Evolutionary conservation across 1,140 invertebrate species (phyloP), one percentile per base, ranked within the genome.

Genomic region (Drusus annulatus): DNA sequence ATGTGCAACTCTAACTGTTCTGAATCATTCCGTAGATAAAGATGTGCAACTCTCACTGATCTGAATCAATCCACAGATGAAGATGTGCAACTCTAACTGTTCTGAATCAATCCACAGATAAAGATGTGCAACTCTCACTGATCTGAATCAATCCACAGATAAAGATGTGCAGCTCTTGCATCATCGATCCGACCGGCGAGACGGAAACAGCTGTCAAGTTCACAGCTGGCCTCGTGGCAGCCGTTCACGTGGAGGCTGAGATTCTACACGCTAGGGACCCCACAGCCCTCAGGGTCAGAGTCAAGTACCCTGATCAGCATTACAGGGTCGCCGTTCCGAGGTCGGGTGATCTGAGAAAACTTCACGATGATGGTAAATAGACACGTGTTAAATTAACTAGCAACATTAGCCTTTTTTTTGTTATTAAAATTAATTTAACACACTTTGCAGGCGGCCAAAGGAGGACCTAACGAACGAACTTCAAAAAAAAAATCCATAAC

Each of bases 281-380:
- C 2, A 89, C 89, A 77, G 91, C 93, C 78, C 89, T 98, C 68
- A 90, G 96, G 77, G 92, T 98, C 28, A 95, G 95, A 88, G 93
- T 98, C 16, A 94, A 96, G 84, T 98, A 98, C 90, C 97, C 97
- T 3, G 97, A 99, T 90, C 95, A 97, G 85, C 94, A 95, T 85
- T 93, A 93, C 21, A 95, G 98, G 86, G 89, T 97, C 50, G 90
- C 97, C 31, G 90, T 96, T 76, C 97, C 96, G 0, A 91, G 93
- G 79, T 90, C 92, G 17, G 91, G 93, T 51, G 94, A 96, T 85
- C 87, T 95, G 63, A 91, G 93, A 31, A 90, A 90, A 51, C 89
- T 92, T 7, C 87, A 91, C 84, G 87, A 77, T 51, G 75, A 77
- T 51, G 23, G 75, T 77, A 51, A 65, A 45, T 60, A 76, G 8